Evolutionary conservation across 2,888 invertebrate genomes (phyloP).

Genomic region (Heteropelma amictum): DNA sequence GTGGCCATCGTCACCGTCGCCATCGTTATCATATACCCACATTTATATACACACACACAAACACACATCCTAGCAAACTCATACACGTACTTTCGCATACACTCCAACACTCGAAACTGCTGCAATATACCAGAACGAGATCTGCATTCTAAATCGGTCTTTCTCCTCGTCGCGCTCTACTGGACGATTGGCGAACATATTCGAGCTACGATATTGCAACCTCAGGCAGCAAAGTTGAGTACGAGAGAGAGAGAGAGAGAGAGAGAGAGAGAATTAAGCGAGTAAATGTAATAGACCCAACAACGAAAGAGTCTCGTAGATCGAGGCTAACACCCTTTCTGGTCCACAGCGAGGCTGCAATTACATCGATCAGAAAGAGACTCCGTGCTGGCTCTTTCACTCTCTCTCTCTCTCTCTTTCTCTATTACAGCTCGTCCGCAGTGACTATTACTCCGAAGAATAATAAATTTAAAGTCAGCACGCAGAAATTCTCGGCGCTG

Average conservation of each 20-base stretch:
- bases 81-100: no score
- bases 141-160: conserved; percentile 56
- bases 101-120: conserved; percentile 10
- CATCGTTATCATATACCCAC: conserved; percentile 36
- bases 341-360: conserved; percentile 34
- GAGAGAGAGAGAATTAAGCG: conserved; percentile 6
- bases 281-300: conserved; percentile 22
- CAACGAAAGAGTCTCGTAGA: conserved; percentile 42
- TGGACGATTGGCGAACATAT: conserved; percentile 37
- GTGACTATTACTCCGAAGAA: conserved; percentile 39
- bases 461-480: conserved; percentile 46
- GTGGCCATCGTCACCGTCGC: conserved; percentile 39
- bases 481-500: conserved; percentile 23
- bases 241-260: conserved; percentile 24
- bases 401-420: neutral
- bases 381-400: conserved; percentile 23
- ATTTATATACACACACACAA: neutral
- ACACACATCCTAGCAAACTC: no score
- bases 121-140: conserved; percentile 52
- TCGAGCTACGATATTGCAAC: conserved; percentile 24
- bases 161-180: conserved; percentile 27
- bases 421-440: conserved; percentile 18
- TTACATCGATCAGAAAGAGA: conserved; percentile 55
- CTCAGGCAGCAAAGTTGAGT: conserved; percentile 1
- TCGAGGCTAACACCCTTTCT: conserved; percentile 46